phyloP scores from a whole-genome alignment of 2,797 vertebrate genomes.

The Poliocrania exsul region DNA sequence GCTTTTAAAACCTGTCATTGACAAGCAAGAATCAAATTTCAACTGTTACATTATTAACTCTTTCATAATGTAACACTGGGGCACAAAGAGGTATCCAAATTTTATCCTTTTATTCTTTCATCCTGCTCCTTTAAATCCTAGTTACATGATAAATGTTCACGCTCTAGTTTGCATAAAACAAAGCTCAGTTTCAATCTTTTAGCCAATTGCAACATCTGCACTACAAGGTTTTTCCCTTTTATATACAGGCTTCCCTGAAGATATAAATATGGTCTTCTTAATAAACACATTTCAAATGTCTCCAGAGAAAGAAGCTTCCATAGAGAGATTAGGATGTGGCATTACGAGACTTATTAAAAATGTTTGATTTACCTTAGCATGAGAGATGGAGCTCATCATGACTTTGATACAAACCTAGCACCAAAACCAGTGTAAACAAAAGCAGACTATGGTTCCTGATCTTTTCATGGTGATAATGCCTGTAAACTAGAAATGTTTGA shows the following conservation, averaged over 20 bases:
- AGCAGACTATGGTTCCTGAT: not conserved
- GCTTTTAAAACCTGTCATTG: not conserved
- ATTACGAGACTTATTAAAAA: constrained; percentile 21
- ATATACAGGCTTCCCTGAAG: constrained; percentile 63
- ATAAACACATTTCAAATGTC: constrained; percentile 49
- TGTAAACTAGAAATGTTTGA: constrained; percentile 7
- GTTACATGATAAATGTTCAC: constrained; percentile 54
- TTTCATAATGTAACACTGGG: not conserved
- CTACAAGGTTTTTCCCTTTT: constrained; percentile 61
- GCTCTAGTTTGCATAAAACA: constrained; percentile 67
- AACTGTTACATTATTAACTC: not conserved
- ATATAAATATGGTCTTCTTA: constrained; percentile 63
- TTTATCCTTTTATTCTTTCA: constrained; percentile 4
- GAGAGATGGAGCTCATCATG: not conserved
- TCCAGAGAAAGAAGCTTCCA: constrained; percentile 35
- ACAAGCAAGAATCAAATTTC: not conserved
- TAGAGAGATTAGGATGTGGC: not conserved
- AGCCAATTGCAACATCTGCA: constrained; percentile 72
- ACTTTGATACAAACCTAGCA: not conserved
- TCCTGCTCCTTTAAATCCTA: constrained; percentile 57
- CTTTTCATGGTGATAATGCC: not conserved
- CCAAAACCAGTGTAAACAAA: not conserved
- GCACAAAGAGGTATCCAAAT: not conserved
- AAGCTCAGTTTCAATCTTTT: constrained; percentile 65
- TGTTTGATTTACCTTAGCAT: constrained; percentile 20